These are phyloP conservation scores for Eriosoma lanigerum DNA, from an alignment of 1,140 invertebrate species.

Conservation along the genomic window DNA sequence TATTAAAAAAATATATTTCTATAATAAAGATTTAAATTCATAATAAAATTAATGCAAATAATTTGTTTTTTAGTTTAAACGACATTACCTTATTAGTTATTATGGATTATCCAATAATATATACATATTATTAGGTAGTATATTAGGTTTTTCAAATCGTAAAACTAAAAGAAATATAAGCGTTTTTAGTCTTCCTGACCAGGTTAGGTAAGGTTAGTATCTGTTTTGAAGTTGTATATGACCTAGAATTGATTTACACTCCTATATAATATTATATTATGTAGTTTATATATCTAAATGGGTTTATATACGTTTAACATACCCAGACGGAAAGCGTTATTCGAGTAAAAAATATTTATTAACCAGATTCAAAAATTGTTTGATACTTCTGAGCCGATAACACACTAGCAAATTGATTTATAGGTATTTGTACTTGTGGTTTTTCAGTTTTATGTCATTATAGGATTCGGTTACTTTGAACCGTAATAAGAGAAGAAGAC, in stretches of 20 bases:
- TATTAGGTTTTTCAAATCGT: constrained; percentile 2
- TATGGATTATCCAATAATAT: too few relatives aligned
- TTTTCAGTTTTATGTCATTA: constrained; percentile 43
- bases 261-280: neutral
- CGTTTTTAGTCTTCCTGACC: neutral
- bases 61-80: too few relatives aligned
- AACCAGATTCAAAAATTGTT: constrained; percentile 21
- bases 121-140: too few relatives aligned
- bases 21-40: too few relatives aligned
- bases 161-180: too few relatives aligned
- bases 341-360: constrained; percentile 40
- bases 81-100: too few relatives aligned
- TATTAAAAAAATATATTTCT: too few relatives aligned
- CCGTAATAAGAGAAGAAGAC: constrained; percentile 43
- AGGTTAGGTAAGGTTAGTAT: constrained; percentile 35
- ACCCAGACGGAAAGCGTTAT: neutral
- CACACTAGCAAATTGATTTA: constrained; percentile 30
- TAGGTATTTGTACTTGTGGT: constrained; percentile 28
- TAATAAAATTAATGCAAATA: too few relatives aligned
- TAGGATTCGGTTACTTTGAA: constrained; percentile 45
- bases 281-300: constrained; percentile 24
- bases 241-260: constrained; percentile 31
- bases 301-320: constrained; percentile 9
- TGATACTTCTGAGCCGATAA: constrained; percentile 34
- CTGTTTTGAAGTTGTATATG: neutral